Conservation (phyloP, 2,888 invertebrate genomes). For the Barypeithes pellucidus region DNA sequence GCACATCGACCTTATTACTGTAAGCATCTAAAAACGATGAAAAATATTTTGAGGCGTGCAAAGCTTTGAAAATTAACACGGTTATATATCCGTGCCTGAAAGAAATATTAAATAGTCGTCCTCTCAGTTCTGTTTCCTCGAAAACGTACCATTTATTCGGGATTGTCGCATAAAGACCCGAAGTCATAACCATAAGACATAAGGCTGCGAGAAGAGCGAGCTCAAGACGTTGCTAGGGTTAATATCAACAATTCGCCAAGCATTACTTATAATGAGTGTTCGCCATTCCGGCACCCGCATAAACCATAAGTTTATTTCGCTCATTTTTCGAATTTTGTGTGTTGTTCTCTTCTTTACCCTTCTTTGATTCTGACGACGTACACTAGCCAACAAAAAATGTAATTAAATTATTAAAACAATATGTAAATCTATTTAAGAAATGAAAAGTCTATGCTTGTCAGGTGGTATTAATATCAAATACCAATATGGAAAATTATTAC, state of each 20-base stretch:
- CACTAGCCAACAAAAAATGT: constrained; percentile 13
- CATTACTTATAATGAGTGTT: constrained; percentile 65
- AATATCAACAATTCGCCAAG: constrained; percentile 61
- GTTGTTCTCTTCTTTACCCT: constrained; percentile 32
- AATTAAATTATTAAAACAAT: no score
- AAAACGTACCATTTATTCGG: constrained; percentile 58
- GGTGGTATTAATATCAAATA: no score
- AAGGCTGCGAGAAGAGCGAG: constrained; percentile 52
- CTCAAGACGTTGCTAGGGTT: constrained; percentile 60
- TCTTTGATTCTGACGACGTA: background rate
- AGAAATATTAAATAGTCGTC: constrained; percentile 40
- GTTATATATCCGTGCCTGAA: background rate
- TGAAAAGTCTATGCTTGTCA: no score
- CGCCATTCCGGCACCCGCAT: constrained; percentile 68
- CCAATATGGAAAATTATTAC: no score
- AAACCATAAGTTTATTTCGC: constrained; percentile 65
- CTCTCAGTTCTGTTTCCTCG: constrained; percentile 54
- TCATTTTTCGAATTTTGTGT: constrained; percentile 51
- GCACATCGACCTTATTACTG: no score
- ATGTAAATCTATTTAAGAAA: no score
- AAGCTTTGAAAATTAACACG: no score
- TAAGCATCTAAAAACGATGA: no score
- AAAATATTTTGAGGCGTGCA: no score
- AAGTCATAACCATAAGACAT: constrained; percentile 63
- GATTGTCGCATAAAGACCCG: constrained; percentile 59